Evolutionary conservation across 35 echinoderm and acorn worm genomes (phyloP).

Genomic region (Nesometra sesokonis): DNA sequence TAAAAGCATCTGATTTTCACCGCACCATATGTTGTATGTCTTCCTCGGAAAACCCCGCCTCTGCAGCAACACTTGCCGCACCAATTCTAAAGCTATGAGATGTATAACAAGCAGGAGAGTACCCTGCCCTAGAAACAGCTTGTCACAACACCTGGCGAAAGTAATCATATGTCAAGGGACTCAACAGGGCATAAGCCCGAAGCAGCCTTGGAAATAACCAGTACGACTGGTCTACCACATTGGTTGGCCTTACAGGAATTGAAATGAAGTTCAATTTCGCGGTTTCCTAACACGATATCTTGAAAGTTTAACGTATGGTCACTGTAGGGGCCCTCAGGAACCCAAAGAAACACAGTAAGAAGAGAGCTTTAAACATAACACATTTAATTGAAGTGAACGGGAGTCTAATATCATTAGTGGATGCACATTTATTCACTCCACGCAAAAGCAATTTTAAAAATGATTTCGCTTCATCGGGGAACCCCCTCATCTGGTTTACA

Average conservation of each 20-base stretch:
- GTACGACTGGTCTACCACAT: not conserved
- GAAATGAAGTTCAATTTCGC: not conserved
- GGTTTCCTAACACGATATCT: not conserved
- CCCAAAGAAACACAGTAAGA: not conserved
- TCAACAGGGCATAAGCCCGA: no score
- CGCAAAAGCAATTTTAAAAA: not conserved
- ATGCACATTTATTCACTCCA: no score
- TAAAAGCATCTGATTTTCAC: no score
- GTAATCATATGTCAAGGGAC: not conserved
- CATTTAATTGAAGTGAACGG: not conserved
- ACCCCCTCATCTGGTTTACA: no score
- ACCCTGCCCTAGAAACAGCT: not conserved
- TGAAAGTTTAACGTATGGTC: not conserved
- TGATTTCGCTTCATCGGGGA: not conserved
- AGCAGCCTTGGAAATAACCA: not conserved
- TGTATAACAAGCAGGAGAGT: not conserved
- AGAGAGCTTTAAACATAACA: not conserved
- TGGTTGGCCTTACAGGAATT: not conserved
- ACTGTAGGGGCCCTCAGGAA: not conserved
- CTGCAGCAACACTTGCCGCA: constrained; percentile 25
- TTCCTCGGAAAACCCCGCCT: constrained; percentile 1
- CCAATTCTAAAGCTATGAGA: constrained; percentile 35
- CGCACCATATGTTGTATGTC: constrained; percentile 39
- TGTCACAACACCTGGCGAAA: not conserved
- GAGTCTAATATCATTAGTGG: not conserved